These are phyloP conservation scores for Zele albiditarsus DNA, from an alignment of 2,888 invertebrate genomes.

Conservation along the genomic window DNA sequence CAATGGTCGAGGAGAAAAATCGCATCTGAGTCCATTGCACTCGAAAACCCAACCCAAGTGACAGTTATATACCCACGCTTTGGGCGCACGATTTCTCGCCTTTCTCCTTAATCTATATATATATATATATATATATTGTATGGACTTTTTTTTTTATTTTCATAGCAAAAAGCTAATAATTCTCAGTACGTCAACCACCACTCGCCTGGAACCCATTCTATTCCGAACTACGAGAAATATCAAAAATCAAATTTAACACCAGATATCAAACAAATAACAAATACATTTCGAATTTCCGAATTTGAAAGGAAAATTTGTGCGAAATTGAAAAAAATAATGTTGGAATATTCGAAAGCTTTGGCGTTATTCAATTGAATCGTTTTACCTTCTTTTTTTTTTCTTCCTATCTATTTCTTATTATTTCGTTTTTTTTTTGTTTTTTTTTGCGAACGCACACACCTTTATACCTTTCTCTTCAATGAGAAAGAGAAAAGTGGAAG, in stretches of 20 bases:
- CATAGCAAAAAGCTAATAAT: no score
- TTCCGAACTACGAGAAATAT: no score
- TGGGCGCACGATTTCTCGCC: slow-evolving; percentile 52
- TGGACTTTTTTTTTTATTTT: not conserved
- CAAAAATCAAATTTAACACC: not conserved
- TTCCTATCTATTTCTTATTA: not conserved
- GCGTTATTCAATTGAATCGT: slow-evolving; percentile 3
- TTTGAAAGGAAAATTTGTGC: slow-evolving; percentile 4
- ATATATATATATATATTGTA: not conserved
- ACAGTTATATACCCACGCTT: slow-evolving; percentile 51
- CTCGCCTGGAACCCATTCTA: no score
- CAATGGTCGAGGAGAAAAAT: slow-evolving; percentile 36
- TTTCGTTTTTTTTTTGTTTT: not conserved
- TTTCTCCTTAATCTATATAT: slow-evolving; percentile 51
- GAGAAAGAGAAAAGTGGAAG: slow-evolving; percentile 33
- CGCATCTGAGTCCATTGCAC: slow-evolving; percentile 49
- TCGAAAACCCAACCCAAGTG: slow-evolving; percentile 50
- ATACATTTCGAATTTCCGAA: not conserved
- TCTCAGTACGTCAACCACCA: no score
- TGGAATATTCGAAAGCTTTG: not conserved
- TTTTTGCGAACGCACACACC: not conserved
- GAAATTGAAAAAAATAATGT: not conserved
- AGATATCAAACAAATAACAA: not conserved
- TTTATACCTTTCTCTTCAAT: slow-evolving; percentile 19
- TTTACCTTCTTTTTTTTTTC: not conserved